Base-by-base conservation (phyloP, 2,888 invertebrate genomes). In the Dugesia japonica region DNA sequence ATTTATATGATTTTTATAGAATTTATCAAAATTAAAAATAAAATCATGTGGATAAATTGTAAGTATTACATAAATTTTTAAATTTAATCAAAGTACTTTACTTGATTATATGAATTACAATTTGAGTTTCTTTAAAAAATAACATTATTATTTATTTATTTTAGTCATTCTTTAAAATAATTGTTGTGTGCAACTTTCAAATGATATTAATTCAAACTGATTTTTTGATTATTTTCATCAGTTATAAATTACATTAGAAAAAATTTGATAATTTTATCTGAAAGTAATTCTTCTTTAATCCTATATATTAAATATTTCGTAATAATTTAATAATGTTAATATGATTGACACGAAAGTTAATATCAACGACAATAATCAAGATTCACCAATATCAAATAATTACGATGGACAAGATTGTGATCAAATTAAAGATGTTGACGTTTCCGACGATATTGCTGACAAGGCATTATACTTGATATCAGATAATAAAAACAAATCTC, bases 121-220 rank as follows among this genome's bases (percentile, higher is more conserved):
- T 31, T 31, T 4, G 13, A 13, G 13, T 7, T 31, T 31, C 7
- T 4, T 7, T 31, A 31, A 31, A 7, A 7, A 31, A 7, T 31
- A 31, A 56, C 7, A 56, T 9, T 4, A n/a, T 20, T n/a, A 13
- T 56, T 56, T 56, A 56, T 56, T 56, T 56, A 56, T 56, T 56
- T 56, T 56, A 20, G 56, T 56, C 56, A 56, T 56, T 56, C 56
- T 56, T 56, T 56, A 56, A 56, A 56, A 56, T 56, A 56, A 56
- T 56, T 56, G 56, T 56, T 56, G 56, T 56, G 56, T 56, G 56
- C 56, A 56, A 56, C 56, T 56, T 56, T 56, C 56, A 56, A 56
- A 56, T 23, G 56, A 56, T 56, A 13, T 9, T 13, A 56, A 56
- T 56, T 56, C 56, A 56, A 56, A 56, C 23, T 23, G 56, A 56